Evolutionary conservation across 2,113 vertebrate genomes (phyloP).

Genomic region (Microtus oregoni): DNA sequence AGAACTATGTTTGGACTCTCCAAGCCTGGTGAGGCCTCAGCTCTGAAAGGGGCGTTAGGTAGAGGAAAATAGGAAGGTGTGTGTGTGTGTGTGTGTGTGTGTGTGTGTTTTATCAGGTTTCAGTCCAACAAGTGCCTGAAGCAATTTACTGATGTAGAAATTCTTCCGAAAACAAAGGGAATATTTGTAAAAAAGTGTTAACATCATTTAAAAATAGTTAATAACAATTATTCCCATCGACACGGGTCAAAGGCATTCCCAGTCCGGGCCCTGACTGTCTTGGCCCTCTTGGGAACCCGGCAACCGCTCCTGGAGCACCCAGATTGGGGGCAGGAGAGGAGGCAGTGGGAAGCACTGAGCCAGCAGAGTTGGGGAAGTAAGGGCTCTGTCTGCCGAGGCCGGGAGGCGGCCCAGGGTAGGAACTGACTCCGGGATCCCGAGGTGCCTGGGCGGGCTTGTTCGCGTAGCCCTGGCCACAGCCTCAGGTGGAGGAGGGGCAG

Average conservation of each 20-base stretch:
- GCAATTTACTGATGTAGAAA: conserved; percentile 86
- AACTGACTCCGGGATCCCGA: background rate
- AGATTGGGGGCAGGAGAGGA: conserved; percentile 80
- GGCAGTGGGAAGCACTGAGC: background rate
- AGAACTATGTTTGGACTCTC: background rate
- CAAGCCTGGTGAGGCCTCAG: background rate
- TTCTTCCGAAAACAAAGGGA: conserved; percentile 92
- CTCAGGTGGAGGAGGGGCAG: background rate
- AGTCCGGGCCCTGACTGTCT: conserved; percentile 90
- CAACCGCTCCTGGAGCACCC: conserved; percentile 92
- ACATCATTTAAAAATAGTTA: background rate
- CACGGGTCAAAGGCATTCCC: conserved; percentile 90
- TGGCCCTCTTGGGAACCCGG: conserved; percentile 90
- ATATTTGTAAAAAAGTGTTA: conserved; percentile 94
- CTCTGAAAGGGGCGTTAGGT: too few relatives aligned
- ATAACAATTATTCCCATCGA: conserved; percentile 87
- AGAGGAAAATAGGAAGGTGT: background rate
- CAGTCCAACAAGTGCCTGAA: conserved; percentile 80
- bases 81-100: too few relatives aligned
- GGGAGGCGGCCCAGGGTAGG: background rate
- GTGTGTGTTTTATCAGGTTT: conserved; percentile 30
- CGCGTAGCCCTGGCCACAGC: background rate
- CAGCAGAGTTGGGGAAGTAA: background rate
- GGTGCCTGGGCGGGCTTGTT: background rate
- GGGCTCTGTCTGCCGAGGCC: too few relatives aligned